Percentiles rank a stretch among this genome's conserved stretches.
These are phyloP conservation scores for Mormyrus lacerda DNA, from an alignment of 2,113 vertebrate species.

Conservation along the genomic window DNA sequence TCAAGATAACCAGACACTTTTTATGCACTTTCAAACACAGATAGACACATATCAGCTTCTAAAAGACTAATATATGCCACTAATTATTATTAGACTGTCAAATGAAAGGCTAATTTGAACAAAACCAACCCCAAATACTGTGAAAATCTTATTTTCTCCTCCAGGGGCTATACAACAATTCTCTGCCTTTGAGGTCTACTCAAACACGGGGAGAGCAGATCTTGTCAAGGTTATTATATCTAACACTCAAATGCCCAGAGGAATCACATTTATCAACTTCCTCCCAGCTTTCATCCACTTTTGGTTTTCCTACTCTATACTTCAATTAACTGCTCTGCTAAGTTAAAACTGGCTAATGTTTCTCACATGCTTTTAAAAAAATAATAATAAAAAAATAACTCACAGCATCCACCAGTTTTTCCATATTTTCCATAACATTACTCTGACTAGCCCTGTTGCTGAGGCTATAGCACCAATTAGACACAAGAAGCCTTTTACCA, in stretches of 20 bases:
- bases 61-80: background rate
- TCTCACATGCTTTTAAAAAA: background rate
- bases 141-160: background rate
- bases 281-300: background rate
- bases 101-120: background rate
- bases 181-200: background rate
- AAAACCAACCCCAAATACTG: background rate
- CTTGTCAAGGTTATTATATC: background rate
- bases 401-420: background rate
- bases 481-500: constrained; percentile 6
- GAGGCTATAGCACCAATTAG: background rate
- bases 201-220: background rate
- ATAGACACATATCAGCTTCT: background rate
- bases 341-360: background rate
- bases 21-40: background rate
- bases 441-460: background rate
- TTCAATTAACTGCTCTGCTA: background rate
- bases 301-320: background rate
- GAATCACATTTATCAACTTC: background rate
- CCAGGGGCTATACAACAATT: background rate
- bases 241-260: background rate
- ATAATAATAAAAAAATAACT: background rate
- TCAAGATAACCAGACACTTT: background rate
- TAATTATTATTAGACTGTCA: background rate
- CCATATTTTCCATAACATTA: background rate